Conservation (phyloP, 2,113 vertebrate species). For the Saccopteryx leptura region DNA sequence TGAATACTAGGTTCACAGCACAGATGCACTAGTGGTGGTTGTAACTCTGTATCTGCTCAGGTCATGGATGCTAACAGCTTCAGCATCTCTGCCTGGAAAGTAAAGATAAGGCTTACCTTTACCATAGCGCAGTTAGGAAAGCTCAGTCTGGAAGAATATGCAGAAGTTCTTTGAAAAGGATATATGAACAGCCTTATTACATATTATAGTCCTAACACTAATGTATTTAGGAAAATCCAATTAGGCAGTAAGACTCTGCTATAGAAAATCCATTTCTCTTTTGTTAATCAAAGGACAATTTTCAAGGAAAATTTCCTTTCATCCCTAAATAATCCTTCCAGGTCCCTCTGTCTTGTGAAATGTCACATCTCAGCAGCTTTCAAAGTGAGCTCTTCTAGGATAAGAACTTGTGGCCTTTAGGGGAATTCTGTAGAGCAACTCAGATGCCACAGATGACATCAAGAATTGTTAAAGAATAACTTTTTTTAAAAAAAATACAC, state of each 20-base stretch:
- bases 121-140: conserved; percentile 37
- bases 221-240: conserved; percentile 65
- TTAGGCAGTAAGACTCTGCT: conserved; percentile 55
- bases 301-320: conserved; percentile 63
- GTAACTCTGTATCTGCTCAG: conserved; percentile 32
- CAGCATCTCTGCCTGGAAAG: conserved; percentile 42
- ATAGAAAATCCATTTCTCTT: conserved; percentile 61
- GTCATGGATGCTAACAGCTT: not conserved
- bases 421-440: not conserved
- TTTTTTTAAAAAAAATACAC: conserved; percentile 19
- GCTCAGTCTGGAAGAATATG: not conserved
- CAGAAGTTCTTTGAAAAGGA: conserved; percentile 56
- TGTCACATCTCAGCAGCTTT: conserved; percentile 41
- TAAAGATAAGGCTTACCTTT: conserved; percentile 61
- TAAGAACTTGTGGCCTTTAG: not conserved
- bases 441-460: not conserved
- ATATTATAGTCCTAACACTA: conserved; percentile 56
- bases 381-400: not conserved
- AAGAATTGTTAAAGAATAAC: conserved; percentile 37
- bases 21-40: not conserved
- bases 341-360: not conserved
- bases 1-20: conserved; percentile 47
- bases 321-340: conserved; percentile 34
- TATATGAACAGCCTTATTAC: conserved; percentile 11
- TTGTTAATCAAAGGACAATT: conserved; percentile 68